Evolutionary conservation across 1,140 invertebrate genomes (phyloP).

Genomic region (Watersipora subatra): DNA sequence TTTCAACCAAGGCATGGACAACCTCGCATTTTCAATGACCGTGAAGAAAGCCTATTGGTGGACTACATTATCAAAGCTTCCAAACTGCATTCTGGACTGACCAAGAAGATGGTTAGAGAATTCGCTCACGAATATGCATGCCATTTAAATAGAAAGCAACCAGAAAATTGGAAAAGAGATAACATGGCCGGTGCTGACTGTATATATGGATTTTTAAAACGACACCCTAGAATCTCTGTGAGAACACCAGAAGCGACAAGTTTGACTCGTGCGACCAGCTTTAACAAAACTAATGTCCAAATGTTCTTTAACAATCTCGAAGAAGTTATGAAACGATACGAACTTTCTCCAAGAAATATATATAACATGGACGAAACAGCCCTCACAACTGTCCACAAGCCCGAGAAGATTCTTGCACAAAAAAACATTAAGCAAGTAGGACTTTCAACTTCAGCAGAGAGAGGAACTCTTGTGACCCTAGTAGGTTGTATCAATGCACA

Average conservation of each 20-base stretch:
- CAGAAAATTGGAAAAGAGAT: background rate
- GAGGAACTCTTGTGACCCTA: conserved; percentile 11
- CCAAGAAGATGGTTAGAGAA: background rate
- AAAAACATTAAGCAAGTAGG: conserved; percentile 13
- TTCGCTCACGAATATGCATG: background rate
- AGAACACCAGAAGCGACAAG: conserved; percentile 32
- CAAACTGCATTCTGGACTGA: background rate
- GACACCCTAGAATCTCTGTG: conserved; percentile 16
- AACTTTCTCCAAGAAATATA: conserved; percentile 8
- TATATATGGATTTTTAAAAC: conserved; percentile 32
- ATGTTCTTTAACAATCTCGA: conserved; percentile 10
- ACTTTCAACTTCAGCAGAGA: conserved; percentile 11
- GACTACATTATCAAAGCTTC: background rate
- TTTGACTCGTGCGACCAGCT: conserved; percentile 29
- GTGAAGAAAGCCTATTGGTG: background rate
- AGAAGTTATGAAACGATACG: conserved; percentile 6
- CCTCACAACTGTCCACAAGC: conserved; percentile 13
- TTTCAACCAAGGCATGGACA: background rate
- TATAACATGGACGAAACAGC: conserved; percentile 18
- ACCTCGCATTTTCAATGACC: background rate
- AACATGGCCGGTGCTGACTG: conserved; percentile 22
- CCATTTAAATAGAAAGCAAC: background rate
- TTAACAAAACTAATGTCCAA: conserved; percentile 30
- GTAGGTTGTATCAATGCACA: conserved; percentile 9
- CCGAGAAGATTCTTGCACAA: conserved; percentile 9